Evolutionary conservation across 2,888 invertebrate genomes (phyloP).

Genomic region (Lomographa bimaculata): DNA sequence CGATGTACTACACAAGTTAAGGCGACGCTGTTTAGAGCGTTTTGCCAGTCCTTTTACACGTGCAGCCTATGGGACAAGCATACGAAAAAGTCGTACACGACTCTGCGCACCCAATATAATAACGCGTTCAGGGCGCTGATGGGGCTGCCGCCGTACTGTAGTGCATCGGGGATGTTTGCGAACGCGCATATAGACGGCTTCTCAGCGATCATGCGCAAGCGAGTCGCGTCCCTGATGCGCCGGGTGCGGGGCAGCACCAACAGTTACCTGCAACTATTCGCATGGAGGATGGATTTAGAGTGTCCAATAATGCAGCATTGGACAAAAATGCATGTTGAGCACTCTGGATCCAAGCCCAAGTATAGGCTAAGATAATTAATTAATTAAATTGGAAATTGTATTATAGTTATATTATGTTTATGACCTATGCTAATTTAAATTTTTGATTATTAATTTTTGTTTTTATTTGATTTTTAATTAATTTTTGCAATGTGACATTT

Average conservation of each 20-base stretch:
- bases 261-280: constrained; percentile 3
- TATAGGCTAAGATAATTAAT: neutral
- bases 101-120: neutral
- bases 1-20: neutral
- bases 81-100: neutral
- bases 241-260: constrained; percentile 1
- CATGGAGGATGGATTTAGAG: neutral
- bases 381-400: neutral
- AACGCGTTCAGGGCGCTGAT: constrained; percentile 2
- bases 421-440: too few species aligned
- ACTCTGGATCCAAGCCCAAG: too few species aligned
- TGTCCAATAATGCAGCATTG: neutral
- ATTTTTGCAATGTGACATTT: too few species aligned
- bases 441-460: too few species aligned
- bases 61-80: constrained; percentile 4
- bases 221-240: constrained; percentile 4
- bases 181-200: constrained; percentile 1
- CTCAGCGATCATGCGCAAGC: neutral
- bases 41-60: constrained; percentile 4
- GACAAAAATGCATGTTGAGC: neutral
- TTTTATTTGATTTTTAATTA: too few species aligned
- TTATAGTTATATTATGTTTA: too few species aligned
- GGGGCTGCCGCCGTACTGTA: constrained; percentile 1
- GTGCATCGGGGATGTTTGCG: neutral
- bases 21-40: constrained; percentile 4